Conservation (phyloP, 2,888 invertebrate genomes). For the Notocelia uddmanniana region DNA sequence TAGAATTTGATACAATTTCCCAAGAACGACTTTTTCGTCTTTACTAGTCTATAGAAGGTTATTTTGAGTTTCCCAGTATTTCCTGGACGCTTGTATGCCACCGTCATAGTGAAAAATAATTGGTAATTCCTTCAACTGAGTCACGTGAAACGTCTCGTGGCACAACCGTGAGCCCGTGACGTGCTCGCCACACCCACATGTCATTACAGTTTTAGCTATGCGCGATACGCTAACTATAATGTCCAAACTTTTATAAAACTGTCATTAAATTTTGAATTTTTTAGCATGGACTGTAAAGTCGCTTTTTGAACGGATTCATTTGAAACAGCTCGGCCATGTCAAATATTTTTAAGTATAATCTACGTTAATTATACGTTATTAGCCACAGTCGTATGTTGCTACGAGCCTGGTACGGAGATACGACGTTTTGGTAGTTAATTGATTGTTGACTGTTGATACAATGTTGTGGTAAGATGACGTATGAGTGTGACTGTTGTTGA, state of each 20-base stretch:
- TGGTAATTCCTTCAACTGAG: background rate
- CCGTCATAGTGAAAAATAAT: background rate
- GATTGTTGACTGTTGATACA: background rate
- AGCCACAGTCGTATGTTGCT: background rate
- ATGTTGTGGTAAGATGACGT: background rate
- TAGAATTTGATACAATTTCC: too few relatives aligned
- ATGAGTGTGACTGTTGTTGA: background rate
- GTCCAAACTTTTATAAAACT: background rate
- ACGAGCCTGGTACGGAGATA: background rate
- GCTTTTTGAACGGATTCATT: too few relatives aligned
- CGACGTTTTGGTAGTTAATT: background rate
- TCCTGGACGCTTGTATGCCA: too few relatives aligned
- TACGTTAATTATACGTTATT: background rate
- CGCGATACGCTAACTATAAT: background rate
- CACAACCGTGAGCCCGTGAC: background rate
- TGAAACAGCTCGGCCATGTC: too few relatives aligned
- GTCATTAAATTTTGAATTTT: too few relatives aligned
- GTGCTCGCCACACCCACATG: conserved; percentile 19
- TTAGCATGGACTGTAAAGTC: too few relatives aligned
- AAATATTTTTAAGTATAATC: too few relatives aligned
- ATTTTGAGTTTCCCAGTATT: too few relatives aligned
- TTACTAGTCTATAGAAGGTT: too few relatives aligned
- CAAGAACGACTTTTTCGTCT: too few relatives aligned
- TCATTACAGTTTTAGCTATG: conserved; percentile 23
- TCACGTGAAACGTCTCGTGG: conserved; percentile 14